These are phyloP conservation scores for Zapus hudsonius DNA, from an alignment of 2,113 vertebrate species.

Conservation along the genomic window DNA sequence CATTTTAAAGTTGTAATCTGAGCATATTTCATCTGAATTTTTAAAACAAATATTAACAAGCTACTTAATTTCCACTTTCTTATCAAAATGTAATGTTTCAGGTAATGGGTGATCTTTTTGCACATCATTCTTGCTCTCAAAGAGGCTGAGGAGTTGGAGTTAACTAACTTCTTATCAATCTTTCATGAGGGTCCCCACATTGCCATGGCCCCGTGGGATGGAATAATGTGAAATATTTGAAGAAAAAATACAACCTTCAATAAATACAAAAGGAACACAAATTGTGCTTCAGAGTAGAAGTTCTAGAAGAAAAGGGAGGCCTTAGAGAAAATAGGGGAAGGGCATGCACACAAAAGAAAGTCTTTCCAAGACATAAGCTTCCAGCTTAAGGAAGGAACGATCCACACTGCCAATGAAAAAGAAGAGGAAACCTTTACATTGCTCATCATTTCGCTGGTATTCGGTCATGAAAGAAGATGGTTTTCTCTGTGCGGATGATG, in stretches of 20 bases:
- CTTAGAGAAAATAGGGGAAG: fast-evolving
- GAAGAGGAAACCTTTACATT: not conserved
- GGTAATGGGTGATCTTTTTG: not conserved
- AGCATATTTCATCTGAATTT: not conserved
- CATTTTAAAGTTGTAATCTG: slow-evolving; percentile 6
- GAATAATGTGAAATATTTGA: not conserved
- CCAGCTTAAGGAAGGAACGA: not conserved
- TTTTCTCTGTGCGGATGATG: not conserved
- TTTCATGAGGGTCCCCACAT: not conserved
- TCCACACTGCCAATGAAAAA: not conserved
- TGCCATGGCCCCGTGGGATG: not conserved
- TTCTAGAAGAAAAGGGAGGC: not conserved
- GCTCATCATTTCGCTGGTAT: not conserved
- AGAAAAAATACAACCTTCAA: not conserved
- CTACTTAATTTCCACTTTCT: not conserved
- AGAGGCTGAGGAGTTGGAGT: not conserved
- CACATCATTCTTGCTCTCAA: not conserved
- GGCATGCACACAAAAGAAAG: not conserved
- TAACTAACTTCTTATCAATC: not conserved
- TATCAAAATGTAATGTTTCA: not conserved
- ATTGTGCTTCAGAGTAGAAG: not conserved
- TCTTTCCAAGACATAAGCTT: not conserved
- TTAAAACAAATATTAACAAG: not conserved
- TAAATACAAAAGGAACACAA: not conserved
- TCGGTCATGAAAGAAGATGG: not conserved